Percentiles rank a stretch among this genome's conserved stretches.
Evolutionary conservation across 92 coral and sea anemone species (phyloP).

Genomic region (Montipora capitata): DNA sequence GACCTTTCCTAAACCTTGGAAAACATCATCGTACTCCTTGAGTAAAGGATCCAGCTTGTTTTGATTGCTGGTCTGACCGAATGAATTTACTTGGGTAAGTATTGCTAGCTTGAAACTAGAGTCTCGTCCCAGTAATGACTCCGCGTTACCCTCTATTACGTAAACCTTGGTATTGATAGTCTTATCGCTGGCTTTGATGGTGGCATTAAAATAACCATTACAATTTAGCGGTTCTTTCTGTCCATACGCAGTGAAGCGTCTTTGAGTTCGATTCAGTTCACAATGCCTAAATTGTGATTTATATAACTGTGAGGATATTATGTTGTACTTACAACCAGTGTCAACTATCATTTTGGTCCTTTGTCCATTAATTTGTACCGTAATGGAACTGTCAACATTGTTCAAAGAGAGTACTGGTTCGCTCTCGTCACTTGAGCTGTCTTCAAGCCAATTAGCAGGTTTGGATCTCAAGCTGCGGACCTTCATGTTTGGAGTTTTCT

Average conservation of each 20-base stretch:
- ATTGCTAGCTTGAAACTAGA: no score
- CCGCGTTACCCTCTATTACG: no score
- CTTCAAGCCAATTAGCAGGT: background rate
- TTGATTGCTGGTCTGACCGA: background rate
- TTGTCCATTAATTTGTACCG: background rate
- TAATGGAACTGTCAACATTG: background rate
- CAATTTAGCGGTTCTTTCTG: no score
- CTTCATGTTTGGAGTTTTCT: background rate
- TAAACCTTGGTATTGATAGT: no score
- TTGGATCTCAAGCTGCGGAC: background rate
- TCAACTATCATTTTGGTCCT: no score
- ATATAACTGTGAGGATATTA: constrained; percentile 44
- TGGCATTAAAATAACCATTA: no score
- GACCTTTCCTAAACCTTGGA: constrained; percentile 49
- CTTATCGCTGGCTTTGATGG: no score
- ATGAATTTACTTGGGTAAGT: constrained; percentile 14
- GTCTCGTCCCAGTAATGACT: no score
- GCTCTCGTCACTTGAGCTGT: no score
- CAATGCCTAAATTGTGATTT: constrained; percentile 37
- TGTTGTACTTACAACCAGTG: constrained; percentile 52
- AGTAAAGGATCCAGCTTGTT: constrained; percentile 31
- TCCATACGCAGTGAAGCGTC: background rate
- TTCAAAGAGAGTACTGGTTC: background rate
- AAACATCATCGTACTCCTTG: constrained; percentile 39
- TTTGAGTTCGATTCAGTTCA: constrained; percentile 25